Base-by-base conservation (phyloP, 1,140 invertebrate species). In the Phortica variegata region DNA sequence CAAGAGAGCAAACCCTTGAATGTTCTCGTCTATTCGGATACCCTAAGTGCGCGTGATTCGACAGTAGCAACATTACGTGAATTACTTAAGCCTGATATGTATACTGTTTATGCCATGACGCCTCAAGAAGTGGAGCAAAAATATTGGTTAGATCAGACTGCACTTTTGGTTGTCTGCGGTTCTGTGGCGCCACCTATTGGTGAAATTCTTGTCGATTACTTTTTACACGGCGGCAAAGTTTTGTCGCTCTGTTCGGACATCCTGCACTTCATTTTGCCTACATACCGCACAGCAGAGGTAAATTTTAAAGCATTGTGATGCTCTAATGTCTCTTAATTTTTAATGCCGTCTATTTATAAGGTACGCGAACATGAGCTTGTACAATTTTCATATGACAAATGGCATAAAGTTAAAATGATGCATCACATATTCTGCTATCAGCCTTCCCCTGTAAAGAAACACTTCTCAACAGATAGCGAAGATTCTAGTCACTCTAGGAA, bases 341-440 rank as follows among this genome's bases (percentile, higher is more conserved):
- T 12, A 2, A 37, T 21, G 10, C 8, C 1, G 7, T 16, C 17
- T 50, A 3, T 5, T 19, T 15, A 12, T 7, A 16, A 85, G 83
- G 83, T 91, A 3, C 81, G 88, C 6, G 88, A 90, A 73, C 85
- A 88, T 65, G 87, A 91, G 72, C 77, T 92, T 12, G 88, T 91
- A 8, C 84, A 87, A 33, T 90, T 91, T 56, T 87, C 86, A 9
- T 93, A 91, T 56, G 86, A 85, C 40, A 84, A 86, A 55, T 92
- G 89, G 88, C 86, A 87, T 55, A 84, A 86, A 5, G 87, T 92
- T 0, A 85, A 85, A 58, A 85, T 93, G 80, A 85, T 93, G 77
- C 89, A 92, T 75, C 89, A 92, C 53, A 86, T 91, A 32, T 91
- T 91, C 71, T 91, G 87, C 55, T 93, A 93, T 70, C 87, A 91